Evolutionary conservation across 2,113 vertebrate species (phyloP).

Genomic region (Lophochroa leadbeateri): DNA sequence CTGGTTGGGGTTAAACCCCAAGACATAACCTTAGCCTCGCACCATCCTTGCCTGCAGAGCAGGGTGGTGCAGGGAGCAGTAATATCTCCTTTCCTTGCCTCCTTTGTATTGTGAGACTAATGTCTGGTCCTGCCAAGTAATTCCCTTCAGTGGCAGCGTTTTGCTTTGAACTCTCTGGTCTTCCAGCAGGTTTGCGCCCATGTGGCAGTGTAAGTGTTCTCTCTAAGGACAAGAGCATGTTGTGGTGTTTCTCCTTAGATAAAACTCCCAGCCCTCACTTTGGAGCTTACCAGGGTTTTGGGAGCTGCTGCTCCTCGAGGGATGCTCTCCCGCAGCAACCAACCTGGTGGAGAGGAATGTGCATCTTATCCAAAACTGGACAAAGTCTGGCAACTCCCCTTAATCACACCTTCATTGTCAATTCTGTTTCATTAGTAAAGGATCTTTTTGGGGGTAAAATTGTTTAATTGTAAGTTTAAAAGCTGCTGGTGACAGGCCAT

Average conservation of each 20-base stretch:
- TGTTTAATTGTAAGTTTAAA: not conserved
- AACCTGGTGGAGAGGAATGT: not conserved
- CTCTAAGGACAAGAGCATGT: not conserved
- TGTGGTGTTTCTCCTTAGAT: not conserved
- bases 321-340: rapidly evolving
- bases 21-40: not conserved
- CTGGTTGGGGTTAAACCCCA: not conserved
- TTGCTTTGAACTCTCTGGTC: not conserved
- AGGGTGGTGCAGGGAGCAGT: not conserved
- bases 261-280: not conserved
- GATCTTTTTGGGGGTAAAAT: not conserved
- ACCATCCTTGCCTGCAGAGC: not conserved
- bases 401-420: not conserved
- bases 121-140: too few relatives aligned
- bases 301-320: not conserved
- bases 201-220: not conserved
- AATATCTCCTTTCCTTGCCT: not conserved
- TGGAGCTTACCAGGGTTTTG: not conserved
- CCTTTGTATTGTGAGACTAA: rapidly evolving
- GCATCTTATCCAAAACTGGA: not conserved
- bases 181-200: rapidly evolving
- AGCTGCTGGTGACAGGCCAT: not conserved
- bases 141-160: rapidly evolving
- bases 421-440: not conserved
- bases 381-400: not conserved